Evolutionary conservation across 2,888 invertebrate species (phyloP), one percentile per base, ranked within the genome.

Genomic region (Troides aeacus): DNA sequence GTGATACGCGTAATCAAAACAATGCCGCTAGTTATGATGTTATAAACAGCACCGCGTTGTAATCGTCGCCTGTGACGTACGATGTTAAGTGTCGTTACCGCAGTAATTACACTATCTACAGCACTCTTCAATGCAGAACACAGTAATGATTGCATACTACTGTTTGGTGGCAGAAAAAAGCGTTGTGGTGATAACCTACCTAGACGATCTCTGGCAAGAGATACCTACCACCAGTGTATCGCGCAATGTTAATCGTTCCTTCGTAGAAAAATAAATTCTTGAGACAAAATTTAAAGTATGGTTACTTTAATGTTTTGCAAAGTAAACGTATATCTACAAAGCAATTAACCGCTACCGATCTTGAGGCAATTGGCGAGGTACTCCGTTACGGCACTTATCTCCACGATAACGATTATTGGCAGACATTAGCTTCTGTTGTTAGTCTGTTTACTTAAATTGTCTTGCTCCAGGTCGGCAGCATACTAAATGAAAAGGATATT

Each of bases 331-430:
- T 71, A 73, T 72, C 71, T 73, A 74, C 70, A 71, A 64, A 74
- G 78, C 81, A 84, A 85, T 88, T 84, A 88, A 79, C 79, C 74
- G 74, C 77, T 80, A 75, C 79, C 82, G 84, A 87, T 83, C 84
- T 83, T 79, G 72, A 82, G 81, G 81, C 85, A 88, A 87, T 88
- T 85, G 85, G 83, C 79, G 76, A 82, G 79, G 82, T 84, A 78
- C 84, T 85, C 80, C 74, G 81, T 83, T 79, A 81, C 77, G 81
- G 84, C 79, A 84, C 83, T 89, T 87, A 86, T 84, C 84, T 83
- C 72, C 77, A 85, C 78, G 85, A 84, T 89, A 89, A 90, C 85
- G 87, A 84, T 89, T 89, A 90, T 89, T 86, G 84, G 85, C 78
- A 74, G 76, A 81, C 85, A 85, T 88, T 88, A 87, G 84, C 84